Conservation (phyloP, 2,888 invertebrate species). For the Eilema caniola region DNA sequence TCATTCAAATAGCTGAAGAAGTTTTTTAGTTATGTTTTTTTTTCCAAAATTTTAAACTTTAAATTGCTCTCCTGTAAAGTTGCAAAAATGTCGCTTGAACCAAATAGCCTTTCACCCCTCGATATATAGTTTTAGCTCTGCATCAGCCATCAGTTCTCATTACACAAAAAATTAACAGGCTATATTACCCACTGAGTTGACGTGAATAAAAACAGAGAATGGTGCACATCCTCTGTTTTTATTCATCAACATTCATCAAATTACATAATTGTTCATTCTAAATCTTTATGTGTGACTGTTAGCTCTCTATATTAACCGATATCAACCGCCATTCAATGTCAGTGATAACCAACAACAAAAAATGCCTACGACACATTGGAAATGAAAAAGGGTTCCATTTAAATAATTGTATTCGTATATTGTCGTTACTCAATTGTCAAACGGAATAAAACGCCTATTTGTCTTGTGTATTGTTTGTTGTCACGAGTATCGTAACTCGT, state of each 20-base stretch:
- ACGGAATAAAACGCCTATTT: slow-evolving; percentile 22
- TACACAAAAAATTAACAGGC: too few species aligned
- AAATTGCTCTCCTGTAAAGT: too few species aligned
- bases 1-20: too few species aligned
- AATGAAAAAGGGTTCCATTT: slow-evolving; percentile 19
- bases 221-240: too few species aligned
- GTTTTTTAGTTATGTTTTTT: too few species aligned
- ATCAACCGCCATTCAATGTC: neutral
- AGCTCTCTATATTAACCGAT: neutral
- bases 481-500: slow-evolving; percentile 32
- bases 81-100: too few species aligned
- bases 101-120: too few species aligned
- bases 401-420: slow-evolving; percentile 20
- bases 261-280: neutral
- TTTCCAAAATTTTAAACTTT: too few species aligned
- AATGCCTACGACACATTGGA: neutral
- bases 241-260: neutral
- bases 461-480: slow-evolving; percentile 25
- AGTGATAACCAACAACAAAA: neutral
- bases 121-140: too few species aligned
- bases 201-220: too few species aligned
- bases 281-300: neutral
- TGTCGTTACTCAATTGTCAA: slow-evolving; percentile 15
- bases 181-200: too few species aligned
- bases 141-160: too few species aligned